Percentiles rank a stretch among this genome's conserved stretches.
Conservation (phyloP, 2,888 invertebrate species). For the Sinopyrophorus schimmeli region DNA sequence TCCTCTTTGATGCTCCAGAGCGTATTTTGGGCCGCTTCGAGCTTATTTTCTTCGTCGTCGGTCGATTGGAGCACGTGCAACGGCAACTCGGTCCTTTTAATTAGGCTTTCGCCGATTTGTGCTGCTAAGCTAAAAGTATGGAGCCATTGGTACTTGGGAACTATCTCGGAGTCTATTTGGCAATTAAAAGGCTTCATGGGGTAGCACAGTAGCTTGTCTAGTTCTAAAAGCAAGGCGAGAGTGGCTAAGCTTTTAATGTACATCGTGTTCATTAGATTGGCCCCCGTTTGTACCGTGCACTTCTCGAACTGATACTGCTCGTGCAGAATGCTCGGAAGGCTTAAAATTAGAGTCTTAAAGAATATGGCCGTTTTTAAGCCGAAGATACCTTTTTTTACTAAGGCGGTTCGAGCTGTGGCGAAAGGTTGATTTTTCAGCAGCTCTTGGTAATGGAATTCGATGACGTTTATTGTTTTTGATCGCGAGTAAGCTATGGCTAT, state of each 20-base stretch:
- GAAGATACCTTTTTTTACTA: slow-evolving; percentile 59
- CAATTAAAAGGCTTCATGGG: slow-evolving; percentile 57
- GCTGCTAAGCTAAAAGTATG: slow-evolving; percentile 60
- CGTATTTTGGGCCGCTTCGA: slow-evolving; percentile 53
- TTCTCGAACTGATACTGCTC: slow-evolving; percentile 62
- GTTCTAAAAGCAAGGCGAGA: slow-evolving; percentile 58
- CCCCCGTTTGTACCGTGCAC: slow-evolving; percentile 61
- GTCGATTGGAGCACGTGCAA: slow-evolving; percentile 47
- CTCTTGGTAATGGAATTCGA: slow-evolving; percentile 56
- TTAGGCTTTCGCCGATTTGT: slow-evolving; percentile 60
- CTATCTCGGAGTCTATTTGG: slow-evolving; percentile 44
- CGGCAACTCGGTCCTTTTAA: slow-evolving; percentile 57
- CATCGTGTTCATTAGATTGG: slow-evolving; percentile 62
- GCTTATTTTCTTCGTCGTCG: slow-evolving; percentile 33
- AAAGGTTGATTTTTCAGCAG: slow-evolving; percentile 55
- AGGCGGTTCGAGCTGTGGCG: slow-evolving; percentile 57
- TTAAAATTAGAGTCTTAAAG: slow-evolving; percentile 55
- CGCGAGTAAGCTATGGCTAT: slow-evolving; percentile 60
- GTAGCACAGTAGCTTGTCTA: slow-evolving; percentile 60
- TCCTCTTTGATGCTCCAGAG: slow-evolving; percentile 63
- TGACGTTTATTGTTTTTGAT: slow-evolving; percentile 58
- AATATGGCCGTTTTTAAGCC: slow-evolving; percentile 61
- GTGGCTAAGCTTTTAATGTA: slow-evolving; percentile 63
- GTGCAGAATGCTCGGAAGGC: slow-evolving; percentile 58
- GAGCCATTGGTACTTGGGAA: slow-evolving; percentile 63